Percentiles rank a stretch among this genome's conserved stretches.
phyloP scores from a whole-genome alignment of 1,140 invertebrate species.

The Diplogasteroides magnus region DNA sequence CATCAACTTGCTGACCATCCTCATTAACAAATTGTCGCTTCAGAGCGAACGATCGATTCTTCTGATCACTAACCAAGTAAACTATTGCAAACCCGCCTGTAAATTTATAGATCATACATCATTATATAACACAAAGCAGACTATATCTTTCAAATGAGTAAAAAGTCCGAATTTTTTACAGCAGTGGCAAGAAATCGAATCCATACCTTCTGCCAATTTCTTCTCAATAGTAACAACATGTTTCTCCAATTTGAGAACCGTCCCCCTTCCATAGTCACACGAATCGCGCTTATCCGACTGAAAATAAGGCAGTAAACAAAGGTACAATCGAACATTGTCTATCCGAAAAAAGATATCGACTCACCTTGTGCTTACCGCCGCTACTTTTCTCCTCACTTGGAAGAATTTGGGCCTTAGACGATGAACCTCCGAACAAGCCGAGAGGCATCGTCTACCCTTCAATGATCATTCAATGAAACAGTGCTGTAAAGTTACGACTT shows the following conservation, averaged over 20 bases:
- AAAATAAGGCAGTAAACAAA: background rate
- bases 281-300: background rate
- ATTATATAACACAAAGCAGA: conserved; percentile 9
- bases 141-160: conserved; percentile 12
- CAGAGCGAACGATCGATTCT: conserved; percentile 48
- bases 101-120: conserved; percentile 10
- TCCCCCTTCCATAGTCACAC: conserved; percentile 32
- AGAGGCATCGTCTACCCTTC: conserved; percentile 12
- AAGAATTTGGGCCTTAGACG: conserved; percentile 8
- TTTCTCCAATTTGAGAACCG: conserved; percentile 44
- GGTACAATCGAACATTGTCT: background rate
- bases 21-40: conserved; percentile 49
- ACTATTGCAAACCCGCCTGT: conserved; percentile 53
- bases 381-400: conserved; percentile 9
- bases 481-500: background rate
- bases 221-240: conserved; percentile 47
- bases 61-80: conserved; percentile 49
- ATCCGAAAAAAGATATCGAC: background rate
- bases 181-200: background rate
- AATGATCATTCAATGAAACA: no score
- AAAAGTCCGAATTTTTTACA: conserved; percentile 7
- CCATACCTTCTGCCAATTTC: conserved; percentile 52
- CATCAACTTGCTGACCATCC: conserved; percentile 53
- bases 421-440: conserved; percentile 16
- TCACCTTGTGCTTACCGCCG: conserved; percentile 3